phyloP scores from a whole-genome alignment of 1,140 invertebrate species.

The Caenorhabditis remanei region DNA sequence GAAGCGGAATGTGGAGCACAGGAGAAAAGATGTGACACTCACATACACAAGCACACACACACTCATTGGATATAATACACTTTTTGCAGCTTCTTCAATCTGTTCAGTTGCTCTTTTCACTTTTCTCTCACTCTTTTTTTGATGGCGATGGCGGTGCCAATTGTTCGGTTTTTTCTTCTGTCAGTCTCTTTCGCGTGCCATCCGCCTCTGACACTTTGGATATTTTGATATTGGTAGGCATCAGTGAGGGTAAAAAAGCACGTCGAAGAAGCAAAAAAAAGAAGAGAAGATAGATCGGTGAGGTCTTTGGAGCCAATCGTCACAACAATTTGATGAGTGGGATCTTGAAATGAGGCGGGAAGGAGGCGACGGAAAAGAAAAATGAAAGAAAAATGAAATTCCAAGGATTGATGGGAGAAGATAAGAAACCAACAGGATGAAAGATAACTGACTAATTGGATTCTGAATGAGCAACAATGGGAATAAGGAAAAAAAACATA shows the following conservation, averaged over 20 bases:
- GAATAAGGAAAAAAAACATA: not conserved
- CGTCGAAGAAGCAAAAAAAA: constrained; percentile 1
- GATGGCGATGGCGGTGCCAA: constrained; percentile 45
- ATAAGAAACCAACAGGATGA: not conserved
- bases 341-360: not conserved
- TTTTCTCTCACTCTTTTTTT: constrained; percentile 19
- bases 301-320: constrained; percentile 47
- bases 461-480: not conserved
- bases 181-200: constrained; percentile 27
- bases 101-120: constrained; percentile 52
- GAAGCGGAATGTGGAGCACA: constrained; percentile 31
- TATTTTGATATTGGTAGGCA: constrained; percentile 55
- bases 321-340: constrained; percentile 40
- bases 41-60: constrained; percentile 17
- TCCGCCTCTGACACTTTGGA: constrained; percentile 51
- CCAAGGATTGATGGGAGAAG: constrained; percentile 5
- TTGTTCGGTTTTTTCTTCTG: constrained; percentile 33
- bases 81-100: constrained; percentile 56
- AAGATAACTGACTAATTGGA: not conserved
- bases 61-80: constrained; percentile 54
- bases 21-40: constrained; percentile 42
- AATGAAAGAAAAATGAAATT: constrained; percentile 24
- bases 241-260: constrained; percentile 21
- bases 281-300: constrained; percentile 46
- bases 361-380: not conserved